Conservation (phyloP, 2,888 invertebrate genomes). For the Myopa tessellatipennis region DNA sequence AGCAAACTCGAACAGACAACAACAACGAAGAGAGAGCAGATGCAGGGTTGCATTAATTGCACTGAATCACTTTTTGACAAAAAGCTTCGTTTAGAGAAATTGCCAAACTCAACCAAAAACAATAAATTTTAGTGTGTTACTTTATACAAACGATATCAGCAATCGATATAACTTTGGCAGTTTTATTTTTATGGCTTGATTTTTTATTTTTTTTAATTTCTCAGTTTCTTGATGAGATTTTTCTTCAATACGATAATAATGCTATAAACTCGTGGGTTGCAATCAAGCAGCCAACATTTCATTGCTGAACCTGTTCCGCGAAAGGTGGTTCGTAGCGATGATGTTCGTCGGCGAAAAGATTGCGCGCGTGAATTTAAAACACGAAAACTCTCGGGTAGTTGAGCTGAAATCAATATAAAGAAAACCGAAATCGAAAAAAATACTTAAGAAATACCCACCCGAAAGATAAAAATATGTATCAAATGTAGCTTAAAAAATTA, state of each 20-base stretch:
- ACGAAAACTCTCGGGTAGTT: too few relatives aligned
- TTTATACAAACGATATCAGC: too few relatives aligned
- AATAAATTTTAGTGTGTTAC: too few relatives aligned
- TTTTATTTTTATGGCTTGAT: too few relatives aligned
- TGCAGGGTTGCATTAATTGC: background rate
- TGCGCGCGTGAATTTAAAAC: too few relatives aligned
- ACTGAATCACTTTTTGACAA: too few relatives aligned
- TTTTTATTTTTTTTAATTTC: too few relatives aligned
- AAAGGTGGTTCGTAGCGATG: slow-evolving; percentile 2
- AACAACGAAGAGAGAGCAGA: background rate
- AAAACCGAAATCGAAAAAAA: background rate
- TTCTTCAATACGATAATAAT: background rate
- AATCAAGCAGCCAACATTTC: slow-evolving; percentile 56
- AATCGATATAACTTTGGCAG: too few relatives aligned
- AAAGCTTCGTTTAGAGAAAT: too few relatives aligned
- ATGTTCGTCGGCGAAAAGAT: background rate
- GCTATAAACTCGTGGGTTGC: slow-evolving; percentile 56
- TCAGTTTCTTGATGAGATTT: background rate
- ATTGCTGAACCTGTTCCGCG: slow-evolving; percentile 45
- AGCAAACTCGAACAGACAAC: too few relatives aligned
- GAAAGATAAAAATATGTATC: background rate
- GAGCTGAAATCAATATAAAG: background rate
- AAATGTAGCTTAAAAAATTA: too few relatives aligned
- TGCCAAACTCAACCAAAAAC: too few relatives aligned
- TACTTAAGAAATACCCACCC: background rate